phyloP scores from a whole-genome alignment of 2,888 invertebrate species.

The Harpalus rufipes region DNA sequence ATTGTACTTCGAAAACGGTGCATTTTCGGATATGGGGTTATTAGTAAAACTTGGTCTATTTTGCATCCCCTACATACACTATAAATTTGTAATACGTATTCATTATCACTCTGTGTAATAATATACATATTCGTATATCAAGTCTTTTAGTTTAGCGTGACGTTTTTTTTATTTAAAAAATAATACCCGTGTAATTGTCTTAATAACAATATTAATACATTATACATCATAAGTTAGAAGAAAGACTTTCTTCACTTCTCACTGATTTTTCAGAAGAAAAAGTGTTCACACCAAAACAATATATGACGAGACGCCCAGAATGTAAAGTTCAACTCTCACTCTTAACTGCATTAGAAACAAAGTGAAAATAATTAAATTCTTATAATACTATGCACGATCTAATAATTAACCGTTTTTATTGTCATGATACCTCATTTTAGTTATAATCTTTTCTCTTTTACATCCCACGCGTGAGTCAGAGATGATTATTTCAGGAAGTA shows the following conservation, averaged over 20 bases:
- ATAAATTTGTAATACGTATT: too few relatives aligned
- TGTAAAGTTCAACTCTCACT: constrained; percentile 53
- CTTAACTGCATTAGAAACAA: constrained; percentile 45
- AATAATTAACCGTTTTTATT: constrained; percentile 42
- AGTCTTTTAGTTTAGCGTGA: background rate
- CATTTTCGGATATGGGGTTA: too few relatives aligned
- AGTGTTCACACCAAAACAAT: constrained; percentile 63
- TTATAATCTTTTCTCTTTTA: background rate
- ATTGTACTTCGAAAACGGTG: too few relatives aligned
- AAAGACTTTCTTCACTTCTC: constrained; percentile 28
- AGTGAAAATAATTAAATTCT: constrained; percentile 39
- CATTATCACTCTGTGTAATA: too few relatives aligned
- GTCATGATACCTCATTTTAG: constrained; percentile 5
- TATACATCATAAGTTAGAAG: constrained; percentile 24
- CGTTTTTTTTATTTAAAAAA: background rate
- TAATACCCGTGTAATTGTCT: background rate
- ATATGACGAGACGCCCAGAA: constrained; percentile 9
- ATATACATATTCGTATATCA: background rate
- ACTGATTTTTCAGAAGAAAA: constrained; percentile 54
- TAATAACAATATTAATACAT: constrained; percentile 8
- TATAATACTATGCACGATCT: constrained; percentile 15
- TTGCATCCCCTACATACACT: too few relatives aligned
- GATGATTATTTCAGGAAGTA: too few relatives aligned
- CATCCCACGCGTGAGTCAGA: background rate
- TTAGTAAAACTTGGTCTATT: too few relatives aligned